Conservation (phyloP, 2,888 invertebrate species). For the Amiota minor region DNA sequence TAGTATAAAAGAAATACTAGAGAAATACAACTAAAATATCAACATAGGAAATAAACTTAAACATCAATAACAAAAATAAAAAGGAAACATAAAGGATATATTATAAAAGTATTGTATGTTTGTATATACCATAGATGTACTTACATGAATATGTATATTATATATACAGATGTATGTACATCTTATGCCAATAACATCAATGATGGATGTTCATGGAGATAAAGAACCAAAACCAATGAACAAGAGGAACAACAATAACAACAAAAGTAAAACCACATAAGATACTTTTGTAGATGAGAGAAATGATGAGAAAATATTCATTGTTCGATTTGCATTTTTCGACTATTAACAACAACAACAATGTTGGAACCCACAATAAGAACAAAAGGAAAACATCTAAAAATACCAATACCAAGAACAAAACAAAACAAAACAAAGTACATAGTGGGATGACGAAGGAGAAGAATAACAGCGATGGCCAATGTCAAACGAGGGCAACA, state of each 20-base stretch:
- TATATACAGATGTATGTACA: not conserved
- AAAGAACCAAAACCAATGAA: slow-evolving; percentile 32
- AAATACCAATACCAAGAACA: too few species aligned
- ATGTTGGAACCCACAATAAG: slow-evolving; percentile 2
- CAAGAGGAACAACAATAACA: slow-evolving; percentile 16
- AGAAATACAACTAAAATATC: slow-evolving; percentile 20
- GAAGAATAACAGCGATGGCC: slow-evolving; percentile 19
- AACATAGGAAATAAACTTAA: slow-evolving; percentile 6
- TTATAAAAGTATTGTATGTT: not conserved
- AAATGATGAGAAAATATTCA: slow-evolving; percentile 38
- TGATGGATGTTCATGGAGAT: slow-evolving; percentile 38
- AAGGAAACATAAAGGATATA: not conserved
- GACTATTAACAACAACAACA: slow-evolving; percentile 58
- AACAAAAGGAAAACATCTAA: slow-evolving; percentile 6
- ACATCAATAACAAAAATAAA: slow-evolving; percentile 24
- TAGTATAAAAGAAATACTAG: slow-evolving; percentile 17
- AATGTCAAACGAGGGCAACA: slow-evolving; percentile 65
- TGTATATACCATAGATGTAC: not conserved
- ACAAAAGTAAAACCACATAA: not conserved
- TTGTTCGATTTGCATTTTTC: slow-evolving; percentile 69
- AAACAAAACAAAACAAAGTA: too few species aligned
- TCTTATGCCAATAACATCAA: too few species aligned
- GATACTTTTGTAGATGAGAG: not conserved
- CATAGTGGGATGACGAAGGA: too few species aligned
- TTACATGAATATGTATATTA: slow-evolving; percentile 29